Evolutionary conservation across 2,888 invertebrate species (phyloP), one percentile per base, ranked within the genome.

Genomic region (Agonopterix alstromeriana): DNA sequence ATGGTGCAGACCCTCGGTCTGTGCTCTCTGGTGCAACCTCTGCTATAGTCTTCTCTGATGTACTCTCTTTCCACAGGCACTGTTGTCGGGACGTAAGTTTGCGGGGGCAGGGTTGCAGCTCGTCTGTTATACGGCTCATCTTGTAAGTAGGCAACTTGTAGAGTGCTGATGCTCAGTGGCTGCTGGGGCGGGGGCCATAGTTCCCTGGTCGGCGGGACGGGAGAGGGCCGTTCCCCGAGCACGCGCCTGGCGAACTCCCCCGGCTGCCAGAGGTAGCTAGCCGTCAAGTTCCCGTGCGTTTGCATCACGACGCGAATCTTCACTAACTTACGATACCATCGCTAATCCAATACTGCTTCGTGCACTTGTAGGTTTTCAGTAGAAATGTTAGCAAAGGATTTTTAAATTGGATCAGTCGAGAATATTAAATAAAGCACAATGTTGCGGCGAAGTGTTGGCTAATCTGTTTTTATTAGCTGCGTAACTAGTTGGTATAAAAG

Each of bases 191-290:
- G 69, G 56, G 79, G 79, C 82, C 88, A 87, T 45, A 87, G 71
- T 36, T 86, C 85, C 51, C 87, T 70, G 0, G 87, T 87, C 11
- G 87, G 86, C 9, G 86, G 84, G 1, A 87, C 83, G 36, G 86
- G 81, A 43, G 86, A 76, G 9, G 86, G 87, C 36, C 88, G 70
- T 61, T 85, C 85, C 48, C 87, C 87, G 51, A 86, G 64, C 80
- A 88, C 78, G 27, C 88, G 77, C 11, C 87, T 76, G 35, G 87
- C 85, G 50, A 87, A 73, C 63, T 88, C 88, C 36, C 82, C 82
- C n/a, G 87, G 86, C 59, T 88, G 88, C 88, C 88, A 88, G 53
- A 88, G 67, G 63, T 82, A 85, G 70, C 86, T 87, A 53, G 83
- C 81, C 46, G 85, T 84, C 60, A 88, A 66, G 68, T 83, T 82